Percentiles rank a stretch among this genome's conserved stretches.
These are phyloP conservation scores for Pica pica DNA, from an alignment of 2,113 vertebrate species.

Conservation along the genomic window DNA sequence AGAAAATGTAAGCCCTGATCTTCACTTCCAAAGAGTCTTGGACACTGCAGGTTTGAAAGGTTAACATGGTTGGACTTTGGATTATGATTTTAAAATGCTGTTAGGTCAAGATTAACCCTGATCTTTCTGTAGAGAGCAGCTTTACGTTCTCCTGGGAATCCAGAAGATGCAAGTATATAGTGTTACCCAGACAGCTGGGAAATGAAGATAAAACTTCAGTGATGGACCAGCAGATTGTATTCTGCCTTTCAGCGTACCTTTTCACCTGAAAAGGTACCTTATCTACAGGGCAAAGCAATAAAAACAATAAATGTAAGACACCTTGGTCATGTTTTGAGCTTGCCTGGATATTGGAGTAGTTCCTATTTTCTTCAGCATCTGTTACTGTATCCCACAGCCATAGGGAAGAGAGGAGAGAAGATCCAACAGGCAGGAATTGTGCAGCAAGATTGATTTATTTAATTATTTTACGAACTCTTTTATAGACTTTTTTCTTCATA, in stretches of 20 bases:
- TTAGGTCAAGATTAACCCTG: neutral
- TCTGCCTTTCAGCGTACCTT: neutral
- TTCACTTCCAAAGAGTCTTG: neutral
- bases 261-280: neutral
- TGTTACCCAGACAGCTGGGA: neutral
- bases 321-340: neutral
- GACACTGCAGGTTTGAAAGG: neutral
- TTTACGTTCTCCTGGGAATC: neutral
- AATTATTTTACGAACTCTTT: too few species aligned
- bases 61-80: neutral
- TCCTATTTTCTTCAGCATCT: neutral
- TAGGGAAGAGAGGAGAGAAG: too few species aligned
- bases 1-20: neutral
- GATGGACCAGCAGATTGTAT: neutral
- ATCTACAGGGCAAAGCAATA: neutral
- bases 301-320: neutral
- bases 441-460: too few species aligned
- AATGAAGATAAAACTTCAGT: neutral
- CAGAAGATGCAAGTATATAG: neutral
- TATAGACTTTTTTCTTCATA: too few species aligned
- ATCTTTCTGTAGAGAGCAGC: neutral
- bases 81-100: neutral
- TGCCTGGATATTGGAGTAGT: neutral
- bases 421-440: too few species aligned
- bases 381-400: too few species aligned